These are phyloP conservation scores for Toxotes jaculatrix DNA, from an alignment of 2,113 vertebrate genomes.

Conservation along the genomic window DNA sequence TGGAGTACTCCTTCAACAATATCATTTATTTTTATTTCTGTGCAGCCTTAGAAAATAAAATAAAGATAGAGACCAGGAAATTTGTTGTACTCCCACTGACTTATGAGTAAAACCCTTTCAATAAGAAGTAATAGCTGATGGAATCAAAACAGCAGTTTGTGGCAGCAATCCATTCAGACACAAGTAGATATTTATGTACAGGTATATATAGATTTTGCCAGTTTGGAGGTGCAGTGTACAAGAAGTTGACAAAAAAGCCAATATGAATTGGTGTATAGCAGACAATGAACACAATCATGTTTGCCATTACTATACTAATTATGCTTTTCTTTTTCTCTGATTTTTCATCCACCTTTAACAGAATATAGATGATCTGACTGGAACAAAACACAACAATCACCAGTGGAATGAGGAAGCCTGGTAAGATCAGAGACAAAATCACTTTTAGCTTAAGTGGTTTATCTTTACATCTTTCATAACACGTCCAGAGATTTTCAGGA, in stretches of 20 bases:
- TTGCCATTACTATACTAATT: conserved; percentile 68
- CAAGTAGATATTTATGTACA: background rate
- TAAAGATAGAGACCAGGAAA: too few relatives aligned
- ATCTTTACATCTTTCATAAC: conserved; percentile 63
- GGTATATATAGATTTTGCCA: fast-evolving
- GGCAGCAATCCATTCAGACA: conserved; percentile 77
- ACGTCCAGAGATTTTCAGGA: conserved; percentile 41
- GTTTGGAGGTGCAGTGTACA: fast-evolving
- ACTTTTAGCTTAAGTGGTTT: fast-evolving
- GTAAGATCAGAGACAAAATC: conserved; percentile 28
- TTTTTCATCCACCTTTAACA: conserved; percentile 39
- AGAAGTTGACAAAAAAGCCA: conserved; percentile 55
- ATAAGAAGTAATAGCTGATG: conserved; percentile 79
- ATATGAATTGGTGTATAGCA: conserved; percentile 80
- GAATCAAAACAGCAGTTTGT: conserved; percentile 83
- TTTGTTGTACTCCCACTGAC: background rate
- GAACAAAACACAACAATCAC: conserved; percentile 69
- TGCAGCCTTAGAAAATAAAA: too few relatives aligned
- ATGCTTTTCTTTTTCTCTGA: conserved; percentile 57
- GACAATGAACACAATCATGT: conserved; percentile 79
- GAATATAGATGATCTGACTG: conserved; percentile 56
- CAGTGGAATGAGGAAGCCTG: conserved; percentile 72
- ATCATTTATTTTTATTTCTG: background rate
- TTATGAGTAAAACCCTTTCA: conserved; percentile 62
- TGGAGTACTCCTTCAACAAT: background rate